Percentiles rank a stretch among this genome's conserved stretches.
Conservation (phyloP, 2,113 vertebrate genomes). For the Plestiodon gilberti region DNA sequence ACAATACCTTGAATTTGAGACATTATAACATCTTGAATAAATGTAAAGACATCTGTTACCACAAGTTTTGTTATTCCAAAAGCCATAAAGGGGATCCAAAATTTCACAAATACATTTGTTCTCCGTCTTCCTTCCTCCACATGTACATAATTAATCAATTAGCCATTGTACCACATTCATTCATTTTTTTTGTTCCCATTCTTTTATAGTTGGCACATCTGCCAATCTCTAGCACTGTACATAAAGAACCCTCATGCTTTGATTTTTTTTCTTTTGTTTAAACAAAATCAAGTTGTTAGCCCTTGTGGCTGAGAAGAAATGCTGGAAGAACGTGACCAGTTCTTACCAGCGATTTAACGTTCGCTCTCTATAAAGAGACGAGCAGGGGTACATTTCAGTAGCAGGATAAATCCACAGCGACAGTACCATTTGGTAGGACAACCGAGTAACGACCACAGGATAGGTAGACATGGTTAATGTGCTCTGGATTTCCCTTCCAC, state of each 20-base stretch:
- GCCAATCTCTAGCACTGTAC: conserved; percentile 27
- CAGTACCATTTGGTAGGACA: too few relatives aligned
- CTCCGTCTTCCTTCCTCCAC: not conserved
- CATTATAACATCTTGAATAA: not conserved
- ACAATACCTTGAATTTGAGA: not conserved
- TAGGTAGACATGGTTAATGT: not conserved
- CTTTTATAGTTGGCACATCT: conserved; percentile 7
- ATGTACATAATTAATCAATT: not conserved
- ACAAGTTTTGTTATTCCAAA: not conserved
- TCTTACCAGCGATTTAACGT: too few relatives aligned
- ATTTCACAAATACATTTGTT: not conserved
- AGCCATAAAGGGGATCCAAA: not conserved
- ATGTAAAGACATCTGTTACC: not conserved
- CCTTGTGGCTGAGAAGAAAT: too few relatives aligned
- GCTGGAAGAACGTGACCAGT: too few relatives aligned
- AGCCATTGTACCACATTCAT: not conserved
- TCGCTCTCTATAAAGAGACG: too few relatives aligned
- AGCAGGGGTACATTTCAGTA: too few relatives aligned
- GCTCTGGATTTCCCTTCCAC: not conserved
- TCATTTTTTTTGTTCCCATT: conserved; percentile 15
- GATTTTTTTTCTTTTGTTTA: too few relatives aligned
- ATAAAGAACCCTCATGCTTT: not conserved
- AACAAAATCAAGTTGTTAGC: too few relatives aligned
- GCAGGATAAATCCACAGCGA: too few relatives aligned
- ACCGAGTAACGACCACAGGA: not conserved